These are phyloP conservation scores for Matsumurasca onukii DNA, from an alignment of 1,140 invertebrate genomes.

Conservation along the genomic window DNA sequence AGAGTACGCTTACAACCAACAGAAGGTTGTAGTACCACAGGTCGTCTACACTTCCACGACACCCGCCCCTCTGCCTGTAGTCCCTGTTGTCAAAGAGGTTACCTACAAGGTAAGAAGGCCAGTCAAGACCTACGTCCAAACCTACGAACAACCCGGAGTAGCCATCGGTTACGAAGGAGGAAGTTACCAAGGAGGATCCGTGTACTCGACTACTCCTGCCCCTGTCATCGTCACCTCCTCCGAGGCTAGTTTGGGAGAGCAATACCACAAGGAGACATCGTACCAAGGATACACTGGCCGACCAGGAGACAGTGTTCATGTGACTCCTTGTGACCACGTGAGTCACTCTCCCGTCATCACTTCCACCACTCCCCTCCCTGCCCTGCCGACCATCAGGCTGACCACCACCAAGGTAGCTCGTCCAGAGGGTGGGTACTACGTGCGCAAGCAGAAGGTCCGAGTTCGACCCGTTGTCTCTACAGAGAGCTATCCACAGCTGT, in stretches of 20 bases:
- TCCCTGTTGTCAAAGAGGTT: slow-evolving; percentile 14
- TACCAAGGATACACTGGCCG: slow-evolving; percentile 1
- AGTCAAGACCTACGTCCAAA: slow-evolving; percentile 32
- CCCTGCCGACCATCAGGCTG: slow-evolving; percentile 27
- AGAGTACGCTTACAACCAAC: slow-evolving; percentile 27
- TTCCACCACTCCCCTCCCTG: slow-evolving; percentile 30
- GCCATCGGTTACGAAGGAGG: slow-evolving; percentile 24
- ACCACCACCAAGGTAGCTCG: slow-evolving; percentile 30
- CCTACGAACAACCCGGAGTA: slow-evolving; percentile 29
- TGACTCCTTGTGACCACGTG: background rate
- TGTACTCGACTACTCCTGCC: slow-evolving; percentile 30
- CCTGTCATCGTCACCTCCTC: slow-evolving; percentile 18
- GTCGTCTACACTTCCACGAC: slow-evolving; percentile 23
- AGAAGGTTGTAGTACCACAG: slow-evolving; percentile 13
- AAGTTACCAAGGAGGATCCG: slow-evolving; percentile 31
- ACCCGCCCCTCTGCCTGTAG: slow-evolving; percentile 25
- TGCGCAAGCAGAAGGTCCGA: slow-evolving; percentile 35
- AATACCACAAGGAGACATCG: slow-evolving; percentile 7
- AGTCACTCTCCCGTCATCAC: background rate
- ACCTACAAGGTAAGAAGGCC: slow-evolving; percentile 21
- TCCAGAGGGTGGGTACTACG: slow-evolving; percentile 33
- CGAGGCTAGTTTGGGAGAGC: slow-evolving; percentile 1
- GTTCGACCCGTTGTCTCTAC: slow-evolving; percentile 35
- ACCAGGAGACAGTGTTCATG: background rate
- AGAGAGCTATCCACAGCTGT: slow-evolving; percentile 35